Evolutionary conservation across 2,113 vertebrate species (phyloP).

Genomic region (Struthio camelus): DNA sequence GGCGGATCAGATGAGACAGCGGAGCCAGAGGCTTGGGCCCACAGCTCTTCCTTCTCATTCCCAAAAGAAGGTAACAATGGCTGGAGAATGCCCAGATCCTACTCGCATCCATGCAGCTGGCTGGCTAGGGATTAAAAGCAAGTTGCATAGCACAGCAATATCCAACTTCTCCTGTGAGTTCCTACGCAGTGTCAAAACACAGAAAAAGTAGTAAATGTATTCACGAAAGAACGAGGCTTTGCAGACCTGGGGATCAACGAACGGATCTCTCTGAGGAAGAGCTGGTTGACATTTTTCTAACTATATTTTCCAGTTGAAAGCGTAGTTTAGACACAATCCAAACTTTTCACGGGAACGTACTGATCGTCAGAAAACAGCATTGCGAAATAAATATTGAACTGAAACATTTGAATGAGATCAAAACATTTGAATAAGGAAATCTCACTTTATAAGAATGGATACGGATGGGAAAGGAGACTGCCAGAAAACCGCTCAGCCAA

Average conservation of each 20-base stretch:
- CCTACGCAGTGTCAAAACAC: not conserved
- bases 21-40: not conserved
- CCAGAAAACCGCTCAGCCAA: slow-evolving; percentile 45
- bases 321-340: not conserved
- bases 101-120: rapidly evolving
- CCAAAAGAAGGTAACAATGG: not conserved
- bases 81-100: not conserved
- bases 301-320: not conserved
- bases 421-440: slow-evolving; percentile 42
- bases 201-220: not conserved
- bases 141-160: not conserved
- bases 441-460: slow-evolving; percentile 6
- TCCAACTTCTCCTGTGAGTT: not conserved
- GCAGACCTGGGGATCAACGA: not conserved
- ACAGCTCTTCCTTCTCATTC: rapidly evolving
- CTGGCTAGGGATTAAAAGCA: not conserved
- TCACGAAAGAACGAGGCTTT: not conserved
- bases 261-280: not conserved
- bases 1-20: not conserved
- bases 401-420: slow-evolving; percentile 32
- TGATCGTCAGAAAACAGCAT: slow-evolving; percentile 16
- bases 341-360: not conserved
- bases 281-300: not conserved
- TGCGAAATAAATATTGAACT: slow-evolving; percentile 26
- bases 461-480: not conserved